phyloP scores from a whole-genome alignment of 1,140 invertebrate species.

The Saccostrea echinata region DNA sequence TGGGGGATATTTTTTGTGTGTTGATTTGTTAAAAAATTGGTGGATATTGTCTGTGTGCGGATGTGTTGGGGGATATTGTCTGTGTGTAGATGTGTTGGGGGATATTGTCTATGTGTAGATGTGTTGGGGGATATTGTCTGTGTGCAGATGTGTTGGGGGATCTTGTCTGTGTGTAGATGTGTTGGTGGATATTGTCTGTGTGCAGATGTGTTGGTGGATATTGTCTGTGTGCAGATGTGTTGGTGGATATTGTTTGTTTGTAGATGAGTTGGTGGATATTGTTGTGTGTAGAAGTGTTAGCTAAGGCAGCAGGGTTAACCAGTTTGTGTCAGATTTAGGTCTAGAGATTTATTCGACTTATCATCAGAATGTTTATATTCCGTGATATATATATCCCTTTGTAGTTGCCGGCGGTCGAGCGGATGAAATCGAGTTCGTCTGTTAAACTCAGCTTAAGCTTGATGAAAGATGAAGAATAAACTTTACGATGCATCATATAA shows the following conservation, averaged over 20 bases:
- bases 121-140: too few relatives aligned
- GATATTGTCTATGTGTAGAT: too few relatives aligned
- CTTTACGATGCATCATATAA: background rate
- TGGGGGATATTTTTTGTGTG: too few relatives aligned
- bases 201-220: too few relatives aligned
- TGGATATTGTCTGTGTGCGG: too few relatives aligned
- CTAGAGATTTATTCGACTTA: conserved; percentile 10
- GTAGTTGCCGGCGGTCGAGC: conserved; percentile 7
- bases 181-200: too few relatives aligned
- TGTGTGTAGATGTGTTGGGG: too few relatives aligned
- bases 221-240: background rate
- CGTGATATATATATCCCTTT: conserved; percentile 21
- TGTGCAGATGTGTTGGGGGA: too few relatives aligned
- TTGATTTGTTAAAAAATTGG: too few relatives aligned
- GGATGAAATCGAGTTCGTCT: background rate
- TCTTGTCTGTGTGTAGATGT: too few relatives aligned
- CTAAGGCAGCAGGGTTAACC: background rate
- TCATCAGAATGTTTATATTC: conserved; percentile 21
- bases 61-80: too few relatives aligned
- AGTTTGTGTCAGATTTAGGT: background rate
- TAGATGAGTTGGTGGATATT: background rate
- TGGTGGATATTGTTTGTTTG: background rate
- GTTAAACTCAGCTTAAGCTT: background rate
- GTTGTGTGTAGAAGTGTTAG: background rate
- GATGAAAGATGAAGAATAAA: conserved; percentile 2